A percentile compares a stretch with the other conserved stretches of the same genome.
phyloP scores from a whole-genome alignment of 2,888 invertebrate species.

The Xestia xanthographa region DNA sequence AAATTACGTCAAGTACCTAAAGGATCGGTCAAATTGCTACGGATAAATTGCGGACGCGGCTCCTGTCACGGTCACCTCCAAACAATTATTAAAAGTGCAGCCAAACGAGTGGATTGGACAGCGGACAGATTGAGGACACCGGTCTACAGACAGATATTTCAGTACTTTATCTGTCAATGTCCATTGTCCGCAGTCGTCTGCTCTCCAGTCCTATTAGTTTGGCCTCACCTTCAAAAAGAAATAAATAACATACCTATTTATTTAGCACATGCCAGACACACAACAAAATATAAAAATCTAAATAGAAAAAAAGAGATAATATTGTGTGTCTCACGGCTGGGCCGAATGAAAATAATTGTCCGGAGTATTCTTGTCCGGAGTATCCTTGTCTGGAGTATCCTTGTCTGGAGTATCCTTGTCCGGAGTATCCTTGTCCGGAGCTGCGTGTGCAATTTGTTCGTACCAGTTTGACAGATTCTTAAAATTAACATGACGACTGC shows the following conservation, averaged over 20 bases:
- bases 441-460: background rate
- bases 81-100: background rate
- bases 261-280: no score
- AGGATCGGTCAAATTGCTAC: background rate
- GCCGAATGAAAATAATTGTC: background rate
- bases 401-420: background rate
- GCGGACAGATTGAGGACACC: background rate
- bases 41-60: background rate
- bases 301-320: no score
- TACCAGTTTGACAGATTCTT: background rate
- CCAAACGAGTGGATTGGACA: background rate
- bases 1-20: constrained; percentile 5
- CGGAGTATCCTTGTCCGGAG: background rate
- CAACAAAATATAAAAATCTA: no score
- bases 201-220: background rate
- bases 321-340: no score
- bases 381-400: no score
- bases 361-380: background rate
- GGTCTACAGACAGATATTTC: background rate
- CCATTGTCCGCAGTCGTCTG: background rate
- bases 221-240: background rate
- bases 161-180: background rate
- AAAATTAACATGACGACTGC: background rate
- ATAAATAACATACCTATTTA: no score
- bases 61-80: background rate